These are phyloP conservation scores for Sciurus niger DNA, from an alignment of 2,113 vertebrate species.

Conservation along the genomic window DNA sequence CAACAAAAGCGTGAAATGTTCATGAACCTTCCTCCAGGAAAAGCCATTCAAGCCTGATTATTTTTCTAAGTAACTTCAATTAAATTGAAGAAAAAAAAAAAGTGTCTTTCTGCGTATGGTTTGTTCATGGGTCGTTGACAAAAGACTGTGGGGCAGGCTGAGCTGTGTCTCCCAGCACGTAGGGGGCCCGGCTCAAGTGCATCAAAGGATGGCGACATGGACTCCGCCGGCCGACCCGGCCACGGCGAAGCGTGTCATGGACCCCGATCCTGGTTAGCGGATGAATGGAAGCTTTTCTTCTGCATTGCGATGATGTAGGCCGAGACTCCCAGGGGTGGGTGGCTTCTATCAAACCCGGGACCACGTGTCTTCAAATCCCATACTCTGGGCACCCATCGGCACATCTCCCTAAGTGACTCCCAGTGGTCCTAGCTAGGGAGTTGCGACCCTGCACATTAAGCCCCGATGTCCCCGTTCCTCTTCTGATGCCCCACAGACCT, in stretches of 20 bases:
- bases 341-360: no score
- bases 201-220: not conserved
- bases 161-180: not conserved
- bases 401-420: accelerated
- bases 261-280: not conserved
- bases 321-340: not conserved
- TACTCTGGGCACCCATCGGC: accelerated
- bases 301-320: no score
- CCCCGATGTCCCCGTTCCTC: not conserved
- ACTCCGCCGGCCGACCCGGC: accelerated
- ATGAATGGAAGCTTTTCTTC: not conserved
- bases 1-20: conserved; percentile 88
- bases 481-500: not conserved
- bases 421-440: no score
- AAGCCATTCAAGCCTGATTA: conserved; percentile 92
- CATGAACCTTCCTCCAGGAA: conserved; percentile 88
- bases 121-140: conserved; percentile 77
- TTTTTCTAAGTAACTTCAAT: conserved; percentile 93
- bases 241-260: not conserved
- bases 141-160: not conserved
- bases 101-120: conserved; percentile 82
- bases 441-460: no score
- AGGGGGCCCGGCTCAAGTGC: not conserved
- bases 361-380: not conserved
- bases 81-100: conserved; percentile 88